A percentile compares a stretch with the other conserved stretches of the same genome.
Evolutionary conservation across 2,113 vertebrate species (phyloP).

Genomic region (Triplophysa siluroides): DNA sequence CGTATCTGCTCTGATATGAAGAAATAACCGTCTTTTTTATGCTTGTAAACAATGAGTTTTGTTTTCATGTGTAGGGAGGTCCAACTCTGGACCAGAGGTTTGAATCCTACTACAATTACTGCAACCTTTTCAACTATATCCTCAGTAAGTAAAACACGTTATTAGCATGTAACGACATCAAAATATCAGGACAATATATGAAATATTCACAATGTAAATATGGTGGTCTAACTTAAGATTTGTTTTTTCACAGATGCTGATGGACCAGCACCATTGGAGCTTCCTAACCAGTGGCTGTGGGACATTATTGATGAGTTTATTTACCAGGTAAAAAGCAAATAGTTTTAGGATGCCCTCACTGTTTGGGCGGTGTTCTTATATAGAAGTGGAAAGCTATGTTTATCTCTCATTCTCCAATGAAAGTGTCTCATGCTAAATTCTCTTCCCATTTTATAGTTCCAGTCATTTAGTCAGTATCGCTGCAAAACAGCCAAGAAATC

Average conservation of each 20-base stretch:
- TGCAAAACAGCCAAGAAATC: constrained; percentile 97
- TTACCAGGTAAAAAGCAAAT: constrained; percentile 81
- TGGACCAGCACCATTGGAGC: constrained; percentile 93
- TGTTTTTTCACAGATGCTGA: constrained; percentile 84
- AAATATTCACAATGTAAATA: too few species aligned
- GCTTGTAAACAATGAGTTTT: not conserved
- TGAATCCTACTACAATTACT: constrained; percentile 99
- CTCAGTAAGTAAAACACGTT: constrained; percentile 82
- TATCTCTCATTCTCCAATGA: too few species aligned
- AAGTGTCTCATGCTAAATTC: not conserved
- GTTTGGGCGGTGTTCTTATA: not conserved
- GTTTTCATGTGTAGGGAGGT: constrained; percentile 79
- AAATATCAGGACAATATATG: too few species aligned
- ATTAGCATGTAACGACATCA: not conserved
- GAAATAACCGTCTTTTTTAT: not conserved
- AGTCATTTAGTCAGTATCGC: constrained; percentile 98
- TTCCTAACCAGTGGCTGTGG: constrained; percentile 99
- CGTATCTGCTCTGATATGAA: not conserved
- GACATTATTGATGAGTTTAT: constrained; percentile 99
- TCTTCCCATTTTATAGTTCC: constrained; percentile 77
- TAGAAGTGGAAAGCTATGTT: too few species aligned
- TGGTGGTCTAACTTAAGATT: not conserved
- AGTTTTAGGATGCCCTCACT: not conserved
- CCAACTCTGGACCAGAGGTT: constrained; percentile 96
- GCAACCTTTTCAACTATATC: constrained; percentile 99